Base-by-base conservation (phyloP, 2,113 vertebrate species). In the Brachyistius frenatus region DNA sequence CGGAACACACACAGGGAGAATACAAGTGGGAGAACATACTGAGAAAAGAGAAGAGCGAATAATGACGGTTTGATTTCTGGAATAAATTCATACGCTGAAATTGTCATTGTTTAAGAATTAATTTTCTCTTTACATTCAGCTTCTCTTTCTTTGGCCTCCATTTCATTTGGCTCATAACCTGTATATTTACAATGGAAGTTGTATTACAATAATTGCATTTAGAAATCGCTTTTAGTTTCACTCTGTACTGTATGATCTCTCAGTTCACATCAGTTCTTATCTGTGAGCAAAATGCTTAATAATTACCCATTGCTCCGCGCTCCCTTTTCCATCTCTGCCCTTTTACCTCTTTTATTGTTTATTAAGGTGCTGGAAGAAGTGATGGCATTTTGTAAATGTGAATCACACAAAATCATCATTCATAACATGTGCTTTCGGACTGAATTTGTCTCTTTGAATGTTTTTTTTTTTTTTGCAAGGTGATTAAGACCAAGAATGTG, bases 401-500 rank as follows among this genome's bases (percentile, higher is more conserved):
- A 44, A 44, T 63, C 39, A 63, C 31, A 63, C 63, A 63, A 60
- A 64, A 58, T 7, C 16, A 44, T 44, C 8, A 10, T 44, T 46
- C 37, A 36, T 52, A 73, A 71, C 53, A 3, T 76, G 57, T 39
- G 11, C 35, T 69, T 75, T 56, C 60, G 35, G 35, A 41, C 50
- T 2, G 7, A 72, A 60, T 55, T 31, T 56, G 35, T 39, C 66
- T 54, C 55, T 50, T 32, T 47, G 14, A 50, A 75, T 72, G 37
- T 55, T 60, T 13, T 8, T 36, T 39, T 50, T 41, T 52, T 52
- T 41, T 68, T 32, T 5, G n/a, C 2, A 49, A 15, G 63, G 71
- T 39, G 67, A 74, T 80, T 63, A 63, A 75, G 52, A 66, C 68
- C n/a, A 47, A 68, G 41, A 57, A 69, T 52, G 31, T 62, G n/a